phyloP scores from a whole-genome alignment of 1,140 invertebrate genomes.

The Solen grandis region DNA sequence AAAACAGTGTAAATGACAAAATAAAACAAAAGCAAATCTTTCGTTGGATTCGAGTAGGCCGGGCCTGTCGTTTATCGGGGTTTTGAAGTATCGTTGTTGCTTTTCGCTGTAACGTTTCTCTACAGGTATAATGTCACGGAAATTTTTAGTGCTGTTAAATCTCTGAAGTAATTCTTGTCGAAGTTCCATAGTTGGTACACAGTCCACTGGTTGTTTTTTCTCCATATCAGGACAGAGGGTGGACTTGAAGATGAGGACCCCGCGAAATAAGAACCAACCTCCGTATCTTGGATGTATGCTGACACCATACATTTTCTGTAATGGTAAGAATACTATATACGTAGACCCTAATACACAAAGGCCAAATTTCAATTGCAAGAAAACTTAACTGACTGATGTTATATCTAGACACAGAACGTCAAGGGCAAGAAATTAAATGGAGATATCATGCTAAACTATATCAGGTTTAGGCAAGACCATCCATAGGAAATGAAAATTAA shows the following conservation, averaged over 20 bases:
- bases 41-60: conserved; percentile 60
- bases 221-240: conserved; percentile 72
- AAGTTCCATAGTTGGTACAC: conserved; percentile 73
- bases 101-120: conserved; percentile 81
- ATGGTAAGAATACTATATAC: too few species aligned
- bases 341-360: too few species aligned
- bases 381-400: too few species aligned
- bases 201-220: conserved; percentile 71
- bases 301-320: conserved; percentile 83
- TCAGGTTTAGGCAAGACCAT: too few species aligned
- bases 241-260: conserved; percentile 82
- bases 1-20: too few species aligned
- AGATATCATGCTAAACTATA: too few species aligned
- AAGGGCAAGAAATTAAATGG: too few species aligned
- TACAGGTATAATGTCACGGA: conserved; percentile 81
- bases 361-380: too few species aligned
- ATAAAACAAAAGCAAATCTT: too few species aligned
- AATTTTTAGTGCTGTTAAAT: conserved; percentile 83
- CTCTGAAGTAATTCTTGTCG: conserved; percentile 80
- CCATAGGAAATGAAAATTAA: too few species aligned
- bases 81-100: conserved; percentile 82
- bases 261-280: conserved; percentile 85
- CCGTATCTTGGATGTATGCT: conserved; percentile 84
- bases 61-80: conserved; percentile 80
- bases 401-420: too few species aligned